A percentile compares a stretch with the other conserved stretches of the same genome.
Conservation (phyloP, 2,113 vertebrate genomes). For the Alouatta palliata region DNA sequence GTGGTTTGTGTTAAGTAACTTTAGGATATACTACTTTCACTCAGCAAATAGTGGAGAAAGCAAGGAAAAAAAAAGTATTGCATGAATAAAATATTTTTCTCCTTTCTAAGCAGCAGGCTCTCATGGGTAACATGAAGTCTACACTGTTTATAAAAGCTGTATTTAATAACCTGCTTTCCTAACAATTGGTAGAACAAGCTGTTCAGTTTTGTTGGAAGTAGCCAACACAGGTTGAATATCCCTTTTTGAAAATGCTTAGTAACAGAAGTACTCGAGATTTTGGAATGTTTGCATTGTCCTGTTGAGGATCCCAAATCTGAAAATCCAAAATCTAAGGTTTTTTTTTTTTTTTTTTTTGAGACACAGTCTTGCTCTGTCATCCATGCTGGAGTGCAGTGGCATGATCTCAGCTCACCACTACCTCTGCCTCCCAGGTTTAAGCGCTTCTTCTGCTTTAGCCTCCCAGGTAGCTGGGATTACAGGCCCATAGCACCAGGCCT, state of each 20-base stretch:
- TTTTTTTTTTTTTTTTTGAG: no score
- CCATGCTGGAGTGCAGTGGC: no score
- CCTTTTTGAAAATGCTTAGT: background rate
- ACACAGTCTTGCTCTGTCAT: no score
- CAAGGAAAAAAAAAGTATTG: background rate
- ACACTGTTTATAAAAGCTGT: background rate
- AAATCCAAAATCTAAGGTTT: background rate
- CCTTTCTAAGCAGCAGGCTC: background rate
- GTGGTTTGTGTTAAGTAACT: background rate
- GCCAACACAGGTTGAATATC: background rate
- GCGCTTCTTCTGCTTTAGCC: no score
- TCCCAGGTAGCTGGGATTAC: no score
- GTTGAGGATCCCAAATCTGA: background rate
- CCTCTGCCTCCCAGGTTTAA: no score
- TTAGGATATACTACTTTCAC: background rate
- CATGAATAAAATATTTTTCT: background rate
- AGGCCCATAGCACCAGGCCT: no score
- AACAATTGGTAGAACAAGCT: background rate
- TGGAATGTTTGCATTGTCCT: background rate
- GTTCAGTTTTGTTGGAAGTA: constrained; percentile 5
- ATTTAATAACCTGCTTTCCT: constrained; percentile 9
- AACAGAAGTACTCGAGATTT: background rate
- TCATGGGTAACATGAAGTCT: background rate
- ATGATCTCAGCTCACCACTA: no score
- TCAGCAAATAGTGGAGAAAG: background rate